Conservation (phyloP, 2,888 invertebrate species). For the Xanthorhoe designata region DNA sequence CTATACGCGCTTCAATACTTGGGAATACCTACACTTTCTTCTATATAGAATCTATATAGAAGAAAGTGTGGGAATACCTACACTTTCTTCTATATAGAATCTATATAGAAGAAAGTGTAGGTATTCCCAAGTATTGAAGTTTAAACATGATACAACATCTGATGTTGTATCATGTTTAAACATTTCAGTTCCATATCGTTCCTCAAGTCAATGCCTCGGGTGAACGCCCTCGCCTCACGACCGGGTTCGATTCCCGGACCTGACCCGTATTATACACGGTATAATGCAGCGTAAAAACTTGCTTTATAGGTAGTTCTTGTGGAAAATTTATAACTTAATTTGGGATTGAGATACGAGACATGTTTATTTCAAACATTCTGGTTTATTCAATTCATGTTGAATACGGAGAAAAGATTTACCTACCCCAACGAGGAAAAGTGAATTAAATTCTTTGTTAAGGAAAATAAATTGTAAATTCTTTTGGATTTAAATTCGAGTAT, state of each 20-base stretch:
- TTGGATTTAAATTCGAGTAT: not conserved
- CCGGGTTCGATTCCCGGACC: slow-evolving; percentile 52
- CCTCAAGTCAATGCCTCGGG: slow-evolving; percentile 51
- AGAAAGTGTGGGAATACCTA: too few species aligned
- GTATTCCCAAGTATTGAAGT: too few species aligned
- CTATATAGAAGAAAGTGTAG: too few species aligned
- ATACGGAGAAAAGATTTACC: slow-evolving; percentile 15
- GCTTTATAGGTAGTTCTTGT: slow-evolving; percentile 19
- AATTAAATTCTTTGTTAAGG: slow-evolving; percentile 5
- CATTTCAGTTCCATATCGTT: slow-evolving; percentile 9
- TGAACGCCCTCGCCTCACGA: slow-evolving; percentile 52
- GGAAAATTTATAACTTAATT: slow-evolving; percentile 23
- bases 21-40: too few species aligned
- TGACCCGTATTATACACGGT: slow-evolving; percentile 44
- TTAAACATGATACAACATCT: too few species aligned
- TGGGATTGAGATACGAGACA: slow-evolving; percentile 11
- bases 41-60: too few species aligned
- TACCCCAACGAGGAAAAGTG: slow-evolving; percentile 2
- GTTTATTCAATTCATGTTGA: not conserved
- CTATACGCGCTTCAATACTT: too few species aligned
- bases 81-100: too few species aligned
- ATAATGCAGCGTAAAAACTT: slow-evolving; percentile 31
- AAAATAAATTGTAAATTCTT: not conserved
- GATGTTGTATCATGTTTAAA: not conserved
- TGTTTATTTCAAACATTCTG: slow-evolving; percentile 1